Base-by-base conservation (phyloP, 2,888 invertebrate species). In the Trichacis sp. region DNA sequence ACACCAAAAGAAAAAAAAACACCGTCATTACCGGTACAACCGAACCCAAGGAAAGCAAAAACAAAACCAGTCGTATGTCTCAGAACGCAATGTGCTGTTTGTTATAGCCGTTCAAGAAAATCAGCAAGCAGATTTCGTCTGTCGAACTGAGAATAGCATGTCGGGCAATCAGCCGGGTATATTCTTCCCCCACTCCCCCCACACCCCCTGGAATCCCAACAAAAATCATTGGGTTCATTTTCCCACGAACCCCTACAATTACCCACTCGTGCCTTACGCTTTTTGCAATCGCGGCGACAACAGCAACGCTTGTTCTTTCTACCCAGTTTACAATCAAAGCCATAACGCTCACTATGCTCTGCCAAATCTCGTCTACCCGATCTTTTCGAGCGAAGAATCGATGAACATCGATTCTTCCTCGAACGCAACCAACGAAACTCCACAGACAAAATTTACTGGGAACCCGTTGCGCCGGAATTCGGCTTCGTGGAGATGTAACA, bases 11-110 rank as follows among this genome's bases (percentile, higher is more conserved):
- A n/a, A n/a, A n/a, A n/a, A n/a, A n/a, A n/a, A n/a, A n/a, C n/a
- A n/a, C n/a, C n/a, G n/a, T n/a, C n/a, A n/a, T n/a, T n/a, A n/a
- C n/a, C n/a, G n/a, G n/a, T n/a, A n/a, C n/a, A n/a, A n/a, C n/a
- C n/a, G n/a, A n/a, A n/a, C n/a, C 8, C 38, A 20, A 40, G 57
- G 54, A 60, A 52, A 17, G 46, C 6, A 48, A 33, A 33, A 19
- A 40, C 43, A 43, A 49, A 18, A 57, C 54, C 50, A 62, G 64
- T 56, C 65, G 63, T 71, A 40, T 48, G 59, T 69, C 67, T 80
- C 71, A 80, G 81, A 79, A 80, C 79, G 77, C 74, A 77, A 77
- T 82, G 73, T 82, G 82, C 79, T 82, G 81, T 83, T 79, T 83
- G 82, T 83, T 83, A 77, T 83, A 83, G 83, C 80, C 74, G 78